Evolutionary conservation across 1,140 invertebrate species (phyloP), one percentile per base, ranked within the genome.

Genomic region (Neodiprion pinetum): DNA sequence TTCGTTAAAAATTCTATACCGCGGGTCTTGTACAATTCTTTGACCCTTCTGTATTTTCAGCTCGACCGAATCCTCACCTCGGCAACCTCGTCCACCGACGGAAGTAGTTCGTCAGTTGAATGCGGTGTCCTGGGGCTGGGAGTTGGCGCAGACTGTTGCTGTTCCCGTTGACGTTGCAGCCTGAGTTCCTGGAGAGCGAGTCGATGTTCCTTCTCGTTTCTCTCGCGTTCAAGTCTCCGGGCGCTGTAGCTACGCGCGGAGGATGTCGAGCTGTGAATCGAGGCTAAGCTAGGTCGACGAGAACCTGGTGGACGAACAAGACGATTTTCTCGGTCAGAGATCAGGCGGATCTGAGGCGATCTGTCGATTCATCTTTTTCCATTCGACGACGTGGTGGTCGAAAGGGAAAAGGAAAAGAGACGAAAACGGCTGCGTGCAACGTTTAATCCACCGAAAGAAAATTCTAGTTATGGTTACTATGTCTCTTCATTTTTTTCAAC

Each of bases 171-270:
- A 76, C 92, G 92, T 65, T 92, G 90, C 73, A 94, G 85, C n/a
- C 93, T 90, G 80, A 94, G 90, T 53, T 89, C 88, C 83, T 94
- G 93, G 88, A 94, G 91, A 80, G 93, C 93, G 75, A 93, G 89
- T 66, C 94, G 89, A 77, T 93, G 91, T 80, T 95, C 94, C 80
- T 95, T 94, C 77, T 95, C 93, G 80, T 94, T 93, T 48, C 92
- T 87, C 80, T 96, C 94, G 77, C 92, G 91, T 81, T 96, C 94
- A 83, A 94, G 93, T 65, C 93, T 89, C 81, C 92, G 90, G 74
- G 93, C 91, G 81, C 94, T 94, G 86, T 94, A 96, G 86, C 94
- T 95, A 80, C 93, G 91, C 70, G 94, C 92, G 49, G 94, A 96
- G 53, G 92, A 94, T 73, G 92, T 92, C 78, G 92, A 93, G 88